These are phyloP conservation scores for Vanessa atalanta DNA, from an alignment of 1,140 invertebrate genomes.

Conservation along the genomic window DNA sequence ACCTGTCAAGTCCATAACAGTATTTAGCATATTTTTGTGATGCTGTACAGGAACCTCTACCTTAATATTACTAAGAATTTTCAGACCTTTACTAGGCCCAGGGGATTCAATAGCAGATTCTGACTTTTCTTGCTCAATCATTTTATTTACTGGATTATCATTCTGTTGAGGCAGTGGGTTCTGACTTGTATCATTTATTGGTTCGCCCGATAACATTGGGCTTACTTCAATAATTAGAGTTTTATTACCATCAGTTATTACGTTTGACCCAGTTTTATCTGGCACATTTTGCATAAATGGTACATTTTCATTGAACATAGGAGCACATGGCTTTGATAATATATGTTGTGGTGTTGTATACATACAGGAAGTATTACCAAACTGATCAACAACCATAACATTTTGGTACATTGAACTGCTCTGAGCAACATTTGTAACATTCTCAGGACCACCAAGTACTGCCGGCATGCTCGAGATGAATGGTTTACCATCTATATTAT, in stretches of 20 bases:
- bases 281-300: slow-evolving; percentile 42
- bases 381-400: slow-evolving; percentile 77
- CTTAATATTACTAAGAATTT: slow-evolving; percentile 79
- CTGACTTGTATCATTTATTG: slow-evolving; percentile 16
- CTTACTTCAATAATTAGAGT: slow-evolving; percentile 72
- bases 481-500: slow-evolving; percentile 70
- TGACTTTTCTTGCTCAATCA: slow-evolving; percentile 42
- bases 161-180: slow-evolving; percentile 27
- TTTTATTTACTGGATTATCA: slow-evolving; percentile 31
- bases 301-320: slow-evolving; percentile 52
- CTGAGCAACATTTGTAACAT: slow-evolving; percentile 64
- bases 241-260: slow-evolving; percentile 60
- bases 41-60: slow-evolving; percentile 77
- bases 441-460: slow-evolving; percentile 56
- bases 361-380: slow-evolving; percentile 71
- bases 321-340: slow-evolving; percentile 52
- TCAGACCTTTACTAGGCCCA: slow-evolving; percentile 67
- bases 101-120: slow-evolving; percentile 52
- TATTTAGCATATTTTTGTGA: slow-evolving; percentile 73
- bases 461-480: slow-evolving; percentile 68
- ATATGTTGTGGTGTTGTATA: slow-evolving; percentile 63
- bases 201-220: slow-evolving; percentile 51
- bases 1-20: slow-evolving; percentile 75
- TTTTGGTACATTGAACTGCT: slow-evolving; percentile 73
- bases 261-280: slow-evolving; percentile 48